Evolutionary conservation across 92 coral and sea anemone species (phyloP), one percentile per base, ranked within the genome.

Genomic region (Plumapathes pennacea): DNA sequence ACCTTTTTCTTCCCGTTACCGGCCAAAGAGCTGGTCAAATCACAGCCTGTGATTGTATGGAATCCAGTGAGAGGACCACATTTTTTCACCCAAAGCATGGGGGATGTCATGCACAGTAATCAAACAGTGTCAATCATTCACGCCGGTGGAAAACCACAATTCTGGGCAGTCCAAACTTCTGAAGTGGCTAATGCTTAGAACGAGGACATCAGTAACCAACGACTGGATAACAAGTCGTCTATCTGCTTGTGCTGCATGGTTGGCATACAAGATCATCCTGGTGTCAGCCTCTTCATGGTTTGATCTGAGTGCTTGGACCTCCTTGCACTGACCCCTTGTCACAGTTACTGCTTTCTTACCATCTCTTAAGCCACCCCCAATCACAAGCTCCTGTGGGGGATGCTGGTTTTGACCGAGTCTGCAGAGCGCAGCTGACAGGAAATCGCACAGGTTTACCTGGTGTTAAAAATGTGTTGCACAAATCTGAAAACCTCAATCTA

Each of bases 41-140:
- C 82, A 47, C 86, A 80, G 26, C 83, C 78, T 39, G 83, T 82
- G 50, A 82, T 20, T 46, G 79, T 78, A 48, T 82, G 89, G 40
- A 82, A 69, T 12, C 73, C 71, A 41, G 63, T 69, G 24, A 82
- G 78, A 49, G 74, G 41, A 21, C 54, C 69, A 67, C 20, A 67
- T 6, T 19, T 4, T 27, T 53, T 15, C 66, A 43, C 76, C 71
- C 32, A 76, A 59, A 5, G 28, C 36, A 25, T 52, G 50, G 29
- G 61, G 60, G 31, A 81, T 67, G 29, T 60, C 54, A 63, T 83
- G 90, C 22, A 58, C 71, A 32, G 89, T 83, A 54, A 82, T 74
- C 18, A 50, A 40, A 56, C 81, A 54, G 3, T 37, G 55, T 2
- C 62, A 45, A 29, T 64, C 60, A 53, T 80, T 66, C 44, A 54